These are phyloP conservation scores for Aphaenogaster floridana DNA, from an alignment of 1,140 invertebrate species.

Conservation along the genomic window DNA sequence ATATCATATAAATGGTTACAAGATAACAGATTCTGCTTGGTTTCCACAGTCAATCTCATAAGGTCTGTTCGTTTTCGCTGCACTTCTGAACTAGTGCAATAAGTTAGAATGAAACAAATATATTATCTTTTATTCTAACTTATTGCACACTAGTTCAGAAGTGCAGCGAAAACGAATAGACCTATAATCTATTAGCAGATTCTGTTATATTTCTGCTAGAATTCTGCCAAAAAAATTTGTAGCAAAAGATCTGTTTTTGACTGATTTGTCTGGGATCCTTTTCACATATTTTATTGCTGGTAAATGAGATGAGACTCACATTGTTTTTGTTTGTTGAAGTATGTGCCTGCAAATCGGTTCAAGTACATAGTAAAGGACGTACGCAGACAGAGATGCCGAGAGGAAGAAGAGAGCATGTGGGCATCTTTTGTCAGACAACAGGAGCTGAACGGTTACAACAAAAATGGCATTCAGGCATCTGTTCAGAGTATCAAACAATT, in stretches of 20 bases:
- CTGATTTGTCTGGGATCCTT: not conserved
- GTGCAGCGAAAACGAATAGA: no score
- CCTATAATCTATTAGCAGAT: not conserved
- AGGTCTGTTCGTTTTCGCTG: no score
- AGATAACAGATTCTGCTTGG: no score
- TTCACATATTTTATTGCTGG: not conserved
- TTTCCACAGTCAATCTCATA: no score
- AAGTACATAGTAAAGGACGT: slow-evolving; percentile 82
- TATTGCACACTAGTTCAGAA: no score
- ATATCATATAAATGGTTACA: no score
- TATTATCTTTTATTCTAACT: no score
- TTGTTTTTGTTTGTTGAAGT: slow-evolving; percentile 75
- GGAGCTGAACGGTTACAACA: slow-evolving; percentile 61
- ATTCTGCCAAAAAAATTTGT: not conserved
- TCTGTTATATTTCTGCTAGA: not conserved
- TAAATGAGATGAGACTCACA: not conserved
- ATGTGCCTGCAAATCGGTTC: slow-evolving; percentile 81
- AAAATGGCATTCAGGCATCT: slow-evolving; percentile 32
- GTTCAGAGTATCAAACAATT: slow-evolving; percentile 61
- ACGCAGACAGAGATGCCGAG: slow-evolving; percentile 77
- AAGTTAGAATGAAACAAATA: no score
- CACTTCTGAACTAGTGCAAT: no score
- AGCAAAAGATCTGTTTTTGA: not conserved
- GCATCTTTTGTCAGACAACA: slow-evolving; percentile 79
- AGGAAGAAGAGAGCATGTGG: slow-evolving; percentile 81